Evolutionary conservation across 2,797 vertebrate genomes (phyloP).

Genomic region (Hydrocynus forskahlii): DNA sequence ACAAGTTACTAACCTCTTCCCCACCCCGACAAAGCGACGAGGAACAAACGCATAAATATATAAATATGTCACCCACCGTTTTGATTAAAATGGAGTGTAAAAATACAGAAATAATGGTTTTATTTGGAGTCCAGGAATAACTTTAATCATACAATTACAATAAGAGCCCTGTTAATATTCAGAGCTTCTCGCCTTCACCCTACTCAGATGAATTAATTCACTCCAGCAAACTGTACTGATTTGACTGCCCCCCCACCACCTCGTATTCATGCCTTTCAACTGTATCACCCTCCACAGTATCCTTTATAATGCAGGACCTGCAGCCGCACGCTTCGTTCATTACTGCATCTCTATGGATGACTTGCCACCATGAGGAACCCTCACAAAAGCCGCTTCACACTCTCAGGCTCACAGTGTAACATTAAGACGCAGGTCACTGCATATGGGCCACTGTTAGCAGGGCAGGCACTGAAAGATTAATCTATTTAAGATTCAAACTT

Average conservation of each 20-base stretch:
- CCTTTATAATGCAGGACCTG: constrained; percentile 43
- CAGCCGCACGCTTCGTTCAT: constrained; percentile 52
- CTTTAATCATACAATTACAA: constrained; percentile 61
- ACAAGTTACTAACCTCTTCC: constrained; percentile 30
- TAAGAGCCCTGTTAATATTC: constrained; percentile 64
- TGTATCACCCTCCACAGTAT: constrained; percentile 44
- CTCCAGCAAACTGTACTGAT: constrained; percentile 54
- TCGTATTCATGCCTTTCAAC: constrained; percentile 46
- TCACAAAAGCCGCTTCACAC: constrained; percentile 31
- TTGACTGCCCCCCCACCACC: constrained; percentile 27
- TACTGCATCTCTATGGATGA: constrained; percentile 48
- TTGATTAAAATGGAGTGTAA: constrained; percentile 60
- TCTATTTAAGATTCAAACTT: constrained; percentile 25
- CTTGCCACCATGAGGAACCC: constrained; percentile 43
- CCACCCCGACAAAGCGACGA: not conserved
- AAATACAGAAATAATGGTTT: constrained; percentile 60
- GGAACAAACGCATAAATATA: constrained; percentile 49
- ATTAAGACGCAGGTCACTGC: constrained; percentile 1
- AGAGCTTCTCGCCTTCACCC: constrained; percentile 48
- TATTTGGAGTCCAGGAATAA: constrained; percentile 58
- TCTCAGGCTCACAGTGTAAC: not conserved
- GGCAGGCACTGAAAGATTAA: not conserved
- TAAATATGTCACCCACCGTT: constrained; percentile 46
- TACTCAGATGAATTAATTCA: constrained; percentile 62
- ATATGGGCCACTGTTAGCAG: constrained; percentile 5